Evolutionary conservation across 2,888 invertebrate species (phyloP), one percentile per base, ranked within the genome.

Genomic region (Epinotia brunnichana): DNA sequence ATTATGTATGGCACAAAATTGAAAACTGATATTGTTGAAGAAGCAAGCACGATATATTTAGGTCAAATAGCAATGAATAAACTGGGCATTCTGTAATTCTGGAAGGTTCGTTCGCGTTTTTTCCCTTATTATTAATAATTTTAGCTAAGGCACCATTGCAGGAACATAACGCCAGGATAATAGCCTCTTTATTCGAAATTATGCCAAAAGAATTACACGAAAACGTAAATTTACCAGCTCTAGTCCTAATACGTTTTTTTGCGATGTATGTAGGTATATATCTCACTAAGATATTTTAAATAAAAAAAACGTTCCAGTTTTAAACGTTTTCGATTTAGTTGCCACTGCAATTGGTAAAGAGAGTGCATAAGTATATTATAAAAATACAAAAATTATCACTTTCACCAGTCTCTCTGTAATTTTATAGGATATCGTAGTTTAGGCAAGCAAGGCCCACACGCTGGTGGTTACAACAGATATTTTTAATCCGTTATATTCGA

Each of bases 401-500:
- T 74, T 77, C 70, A 72, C 67, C 73, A 76, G 75, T 77, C 77
- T 69, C 66, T 60, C 53, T 60, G 48, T 29, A 67, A 76, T 69
- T 51, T 1, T 70, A 60, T 74, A 77, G 62, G 56, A 53, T 53
- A 56, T 53, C 29, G 24, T 66, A 39, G 15, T 56, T 82, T 86
- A 91, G 75, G 89, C 89, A 51, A 93, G 86, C 70, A 93, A 84
- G 15, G 89, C 90, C 89, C 87, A 90, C 41, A 92, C 90, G 1
- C 89, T 89, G 87, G 89, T 87, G 71, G 91, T 89, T 69, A 91
- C 89, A 76, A 92, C 84, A 76, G 85, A 86, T 82, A 92, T 89
- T 81, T 89, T 81, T 79, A 91, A 79, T 80, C 92, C 93, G 68
- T 92, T 90, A 92, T 87, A 92, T 90, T 91, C 91, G 86, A 93